Evolutionary conservation across 2,888 invertebrate species (phyloP).

Genomic region (Hedychridium roseum): DNA sequence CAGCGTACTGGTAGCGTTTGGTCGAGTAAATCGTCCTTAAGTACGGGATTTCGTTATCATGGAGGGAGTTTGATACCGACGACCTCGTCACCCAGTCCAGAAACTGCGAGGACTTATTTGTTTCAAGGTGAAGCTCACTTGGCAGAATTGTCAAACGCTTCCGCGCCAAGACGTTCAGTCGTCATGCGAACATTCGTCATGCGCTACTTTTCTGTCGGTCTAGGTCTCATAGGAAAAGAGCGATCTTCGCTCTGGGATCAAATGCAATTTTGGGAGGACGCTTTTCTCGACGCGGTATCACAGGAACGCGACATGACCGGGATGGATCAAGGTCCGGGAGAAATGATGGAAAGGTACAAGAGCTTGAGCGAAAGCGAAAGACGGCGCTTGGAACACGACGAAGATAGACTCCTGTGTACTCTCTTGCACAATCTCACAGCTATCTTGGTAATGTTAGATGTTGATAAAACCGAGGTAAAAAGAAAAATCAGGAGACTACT

Average conservation of each 20-base stretch:
- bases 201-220: too few species aligned
- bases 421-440: slow-evolving; percentile 96
- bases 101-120: slow-evolving; percentile 87
- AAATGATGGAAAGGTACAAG: slow-evolving; percentile 99
- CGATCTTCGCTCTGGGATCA: slow-evolving; percentile 95
- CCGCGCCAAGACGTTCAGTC: too few species aligned
- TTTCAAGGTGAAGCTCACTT: slow-evolving; percentile 82
- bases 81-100: slow-evolving; percentile 88
- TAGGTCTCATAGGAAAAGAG: slow-evolving; percentile 74
- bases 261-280: slow-evolving; percentile 99
- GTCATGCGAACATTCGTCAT: too few species aligned
- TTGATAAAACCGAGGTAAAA: slow-evolving; percentile 83
- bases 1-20: slow-evolving; percentile 88
- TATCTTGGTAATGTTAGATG: slow-evolving; percentile 92
- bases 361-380: slow-evolving; percentile 90
- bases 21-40: slow-evolving; percentile 87
- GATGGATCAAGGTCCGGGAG: slow-evolving; percentile 98
- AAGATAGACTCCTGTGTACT: slow-evolving; percentile 93
- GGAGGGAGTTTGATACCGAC: slow-evolving; percentile 84
- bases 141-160: too few species aligned
- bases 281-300: slow-evolving; percentile 95
- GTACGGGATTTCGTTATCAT: slow-evolving; percentile 86
- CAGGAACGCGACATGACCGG: slow-evolving; percentile 99
- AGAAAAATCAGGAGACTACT: slow-evolving; percentile 90
- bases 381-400: slow-evolving; percentile 96